A percentile compares a stretch with the other conserved stretches of the same genome.
These are phyloP conservation scores for Diplodus sargus DNA, from an alignment of 2,797 vertebrate genomes.

Conservation along the genomic window DNA sequence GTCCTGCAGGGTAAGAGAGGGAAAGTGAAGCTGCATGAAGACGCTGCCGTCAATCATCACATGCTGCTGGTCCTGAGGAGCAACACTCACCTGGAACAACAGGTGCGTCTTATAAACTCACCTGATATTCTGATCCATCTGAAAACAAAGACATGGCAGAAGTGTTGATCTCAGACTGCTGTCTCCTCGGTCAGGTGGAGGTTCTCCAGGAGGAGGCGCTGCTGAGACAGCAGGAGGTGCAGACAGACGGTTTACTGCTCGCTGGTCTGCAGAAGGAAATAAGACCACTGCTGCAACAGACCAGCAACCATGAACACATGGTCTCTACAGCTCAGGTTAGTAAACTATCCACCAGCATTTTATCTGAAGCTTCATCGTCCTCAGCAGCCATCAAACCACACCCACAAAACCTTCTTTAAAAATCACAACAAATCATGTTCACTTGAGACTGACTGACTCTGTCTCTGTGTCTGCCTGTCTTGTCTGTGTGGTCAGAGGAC, in stretches of 20 bases:
- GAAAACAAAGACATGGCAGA: neutral
- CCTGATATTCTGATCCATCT: neutral
- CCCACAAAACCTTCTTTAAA: too few relatives aligned
- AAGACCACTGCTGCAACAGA: slow-evolving; percentile 82
- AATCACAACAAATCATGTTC: too few relatives aligned
- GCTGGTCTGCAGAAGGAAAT: slow-evolving; percentile 87
- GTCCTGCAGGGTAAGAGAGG: slow-evolving; percentile 83
- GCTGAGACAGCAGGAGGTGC: slow-evolving; percentile 87
- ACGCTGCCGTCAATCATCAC: slow-evolving; percentile 86
- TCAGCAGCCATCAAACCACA: neutral
- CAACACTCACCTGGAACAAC: slow-evolving; percentile 86
- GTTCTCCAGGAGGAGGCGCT: slow-evolving; percentile 87
- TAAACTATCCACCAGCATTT: neutral
- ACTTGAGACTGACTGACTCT: too few relatives aligned
- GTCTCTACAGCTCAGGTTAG: slow-evolving; percentile 86
- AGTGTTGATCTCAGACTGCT: neutral
- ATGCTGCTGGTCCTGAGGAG: slow-evolving; percentile 90
- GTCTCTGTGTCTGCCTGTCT: neutral
- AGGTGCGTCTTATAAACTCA: slow-evolving; percentile 74
- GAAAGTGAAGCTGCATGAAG: slow-evolving; percentile 87
- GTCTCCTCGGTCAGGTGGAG: slow-evolving; percentile 82
- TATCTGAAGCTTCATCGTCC: neutral
- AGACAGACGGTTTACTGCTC: slow-evolving; percentile 84
- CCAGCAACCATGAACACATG: slow-evolving; percentile 82
- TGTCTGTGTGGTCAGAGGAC: slow-evolving; percentile 67